These are phyloP conservation scores for Mesochorus sp. DNA, from an alignment of 2,888 invertebrate genomes.

Conservation along the genomic window DNA sequence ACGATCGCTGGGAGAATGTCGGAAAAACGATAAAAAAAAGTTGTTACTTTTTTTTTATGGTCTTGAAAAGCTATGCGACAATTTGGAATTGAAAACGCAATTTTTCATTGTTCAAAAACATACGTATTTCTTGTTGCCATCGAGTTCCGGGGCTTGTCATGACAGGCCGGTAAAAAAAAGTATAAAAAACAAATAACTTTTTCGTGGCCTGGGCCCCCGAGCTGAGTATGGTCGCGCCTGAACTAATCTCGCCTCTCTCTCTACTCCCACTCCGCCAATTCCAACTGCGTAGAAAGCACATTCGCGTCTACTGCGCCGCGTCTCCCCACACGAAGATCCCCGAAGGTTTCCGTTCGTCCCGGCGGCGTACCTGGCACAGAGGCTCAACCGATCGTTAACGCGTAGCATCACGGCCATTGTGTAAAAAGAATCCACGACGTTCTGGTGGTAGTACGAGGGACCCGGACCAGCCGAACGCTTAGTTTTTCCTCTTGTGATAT, in stretches of 20 bases:
- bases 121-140: too few relatives aligned
- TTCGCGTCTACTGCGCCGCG: slow-evolving; percentile 76
- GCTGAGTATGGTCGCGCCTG: slow-evolving; percentile 55
- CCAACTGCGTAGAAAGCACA: slow-evolving; percentile 70
- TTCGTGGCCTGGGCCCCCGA: not conserved
- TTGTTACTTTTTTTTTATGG: too few relatives aligned
- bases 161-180: slow-evolving; percentile 22
- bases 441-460: slow-evolving; percentile 79
- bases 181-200: slow-evolving; percentile 31
- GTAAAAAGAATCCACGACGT: slow-evolving; percentile 78
- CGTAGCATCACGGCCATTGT: slow-evolving; percentile 78
- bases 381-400: slow-evolving; percentile 78
- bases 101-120: too few relatives aligned
- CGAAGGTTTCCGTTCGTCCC: slow-evolving; percentile 72
- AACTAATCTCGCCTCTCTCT: not conserved
- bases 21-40: too few relatives aligned
- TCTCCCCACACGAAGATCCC: slow-evolving; percentile 73
- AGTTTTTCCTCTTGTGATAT: slow-evolving; percentile 81
- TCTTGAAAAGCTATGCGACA: too few relatives aligned
- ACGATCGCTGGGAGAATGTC: too few relatives aligned
- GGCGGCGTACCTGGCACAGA: slow-evolving; percentile 69
- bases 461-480: slow-evolving; percentile 74
- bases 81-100: too few relatives aligned
- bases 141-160: too few relatives aligned
- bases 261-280: slow-evolving; percentile 59